A percentile compares a stretch with the other conserved stretches of the same genome.
Evolutionary conservation across 2,797 vertebrate species (phyloP).

Genomic region (Pitangus sulphuratus): DNA sequence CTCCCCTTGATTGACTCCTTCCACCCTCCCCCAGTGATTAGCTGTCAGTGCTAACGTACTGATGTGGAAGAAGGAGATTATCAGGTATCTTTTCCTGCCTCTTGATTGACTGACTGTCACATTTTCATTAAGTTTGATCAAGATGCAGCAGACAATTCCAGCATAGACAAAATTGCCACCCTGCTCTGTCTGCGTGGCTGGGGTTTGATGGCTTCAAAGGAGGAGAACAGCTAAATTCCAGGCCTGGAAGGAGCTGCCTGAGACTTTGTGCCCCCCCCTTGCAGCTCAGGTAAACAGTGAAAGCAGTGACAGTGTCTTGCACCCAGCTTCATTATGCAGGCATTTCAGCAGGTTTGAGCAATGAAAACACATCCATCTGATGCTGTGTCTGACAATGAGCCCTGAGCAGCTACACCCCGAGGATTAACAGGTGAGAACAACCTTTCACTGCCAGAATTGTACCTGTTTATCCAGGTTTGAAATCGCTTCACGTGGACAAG

Average conservation of each 20-base stretch:
- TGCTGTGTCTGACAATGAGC: background rate
- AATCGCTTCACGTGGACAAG: slow-evolving; percentile 84
- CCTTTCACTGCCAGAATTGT: background rate
- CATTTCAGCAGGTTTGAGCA: background rate
- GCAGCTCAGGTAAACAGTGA: background rate
- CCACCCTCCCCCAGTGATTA: background rate
- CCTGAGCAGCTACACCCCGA: background rate
- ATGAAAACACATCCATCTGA: background rate
- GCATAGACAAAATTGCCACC: background rate
- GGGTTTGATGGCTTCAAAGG: background rate
- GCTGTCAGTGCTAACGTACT: background rate
- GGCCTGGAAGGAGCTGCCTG: background rate
- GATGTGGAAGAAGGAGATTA: background rate
- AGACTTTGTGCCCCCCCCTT: background rate
- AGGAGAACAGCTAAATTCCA: background rate
- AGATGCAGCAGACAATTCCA: background rate
- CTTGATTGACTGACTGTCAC: background rate
- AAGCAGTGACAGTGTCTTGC: background rate
- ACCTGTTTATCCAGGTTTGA: slow-evolving; percentile 80
- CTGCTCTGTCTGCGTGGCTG: background rate
- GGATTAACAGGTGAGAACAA: fast-evolving
- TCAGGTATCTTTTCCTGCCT: background rate
- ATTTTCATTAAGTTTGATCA: background rate
- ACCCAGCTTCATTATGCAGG: background rate
- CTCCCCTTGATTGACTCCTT: background rate